Percentiles rank a stretch among this genome's conserved stretches.
Conservation (phyloP, 2,797 vertebrate genomes). For the Acipenser transmontanus region DNA sequence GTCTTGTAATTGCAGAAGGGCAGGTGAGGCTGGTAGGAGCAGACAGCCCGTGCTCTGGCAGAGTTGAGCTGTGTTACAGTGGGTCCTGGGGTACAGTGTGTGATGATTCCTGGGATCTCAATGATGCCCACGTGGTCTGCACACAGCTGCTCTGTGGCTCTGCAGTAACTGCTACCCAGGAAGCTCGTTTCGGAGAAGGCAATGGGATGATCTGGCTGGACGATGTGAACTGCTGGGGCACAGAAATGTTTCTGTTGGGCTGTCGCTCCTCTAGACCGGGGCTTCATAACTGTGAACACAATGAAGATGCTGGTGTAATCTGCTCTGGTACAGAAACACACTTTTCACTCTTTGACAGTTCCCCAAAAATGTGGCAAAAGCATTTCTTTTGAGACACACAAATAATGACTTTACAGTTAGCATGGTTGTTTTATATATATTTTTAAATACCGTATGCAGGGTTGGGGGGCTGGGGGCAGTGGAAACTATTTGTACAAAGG, state of each 20-base stretch:
- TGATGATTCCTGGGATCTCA: constrained; percentile 4
- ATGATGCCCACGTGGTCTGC: constrained; percentile 1
- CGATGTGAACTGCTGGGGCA: constrained; percentile 4
- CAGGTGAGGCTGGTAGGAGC: background rate
- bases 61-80: background rate
- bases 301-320: background rate
- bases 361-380: too few species aligned
- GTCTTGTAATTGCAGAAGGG: background rate
- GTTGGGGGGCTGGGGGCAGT: too few species aligned
- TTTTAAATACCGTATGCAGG: too few species aligned
- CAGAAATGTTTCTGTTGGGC: background rate
- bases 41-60: background rate
- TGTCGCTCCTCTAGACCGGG: background rate
- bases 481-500: too few species aligned
- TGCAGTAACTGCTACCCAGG: background rate
- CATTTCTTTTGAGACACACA: too few species aligned
- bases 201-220: constrained; percentile 1
- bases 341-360: too few species aligned
- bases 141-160: background rate
- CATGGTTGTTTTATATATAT: too few species aligned
- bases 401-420: too few species aligned
- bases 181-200: background rate
- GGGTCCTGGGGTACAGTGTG: constrained; percentile 2
- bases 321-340: background rate
- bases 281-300: background rate